These are phyloP conservation scores for Plagodis dolabraria DNA, from an alignment of 2,888 invertebrate genomes.

Conservation along the genomic window DNA sequence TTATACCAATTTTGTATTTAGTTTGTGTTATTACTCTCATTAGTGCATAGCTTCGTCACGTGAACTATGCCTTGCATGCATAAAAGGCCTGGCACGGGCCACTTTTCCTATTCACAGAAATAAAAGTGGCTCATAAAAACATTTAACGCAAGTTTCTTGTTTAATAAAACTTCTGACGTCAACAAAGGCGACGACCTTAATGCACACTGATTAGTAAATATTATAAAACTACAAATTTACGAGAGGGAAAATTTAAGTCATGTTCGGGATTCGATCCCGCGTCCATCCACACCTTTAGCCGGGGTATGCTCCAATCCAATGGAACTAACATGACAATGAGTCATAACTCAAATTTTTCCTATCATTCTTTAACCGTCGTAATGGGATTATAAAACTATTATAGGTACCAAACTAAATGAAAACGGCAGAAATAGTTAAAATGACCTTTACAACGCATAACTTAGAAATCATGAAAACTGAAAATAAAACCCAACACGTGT, in stretches of 20 bases:
- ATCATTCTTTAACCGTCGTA: too few relatives aligned
- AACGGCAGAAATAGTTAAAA: neutral
- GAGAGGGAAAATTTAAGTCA: too few relatives aligned
- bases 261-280: too few relatives aligned
- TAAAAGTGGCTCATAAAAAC: neutral
- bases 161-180: conserved; percentile 14
- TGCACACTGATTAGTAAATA: conserved; percentile 31
- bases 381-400: neutral
- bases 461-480: neutral
- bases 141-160: neutral
- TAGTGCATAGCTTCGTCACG: too few relatives aligned
- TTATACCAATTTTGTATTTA: too few relatives aligned
- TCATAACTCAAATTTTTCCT: too few relatives aligned
- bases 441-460: neutral
- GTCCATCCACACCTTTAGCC: too few relatives aligned
- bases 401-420: neutral
- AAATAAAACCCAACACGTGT: conserved; percentile 10
- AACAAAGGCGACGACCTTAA: conserved; percentile 50
- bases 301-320: too few relatives aligned
- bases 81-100: neutral
- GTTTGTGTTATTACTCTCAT: too few relatives aligned
- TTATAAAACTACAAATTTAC: too few relatives aligned
- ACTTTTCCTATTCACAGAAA: conserved; percentile 4
- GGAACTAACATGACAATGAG: too few relatives aligned
- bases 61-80: too few relatives aligned